Conservation (phyloP, 2,797 vertebrate genomes). For the Dallia pectoralis region DNA sequence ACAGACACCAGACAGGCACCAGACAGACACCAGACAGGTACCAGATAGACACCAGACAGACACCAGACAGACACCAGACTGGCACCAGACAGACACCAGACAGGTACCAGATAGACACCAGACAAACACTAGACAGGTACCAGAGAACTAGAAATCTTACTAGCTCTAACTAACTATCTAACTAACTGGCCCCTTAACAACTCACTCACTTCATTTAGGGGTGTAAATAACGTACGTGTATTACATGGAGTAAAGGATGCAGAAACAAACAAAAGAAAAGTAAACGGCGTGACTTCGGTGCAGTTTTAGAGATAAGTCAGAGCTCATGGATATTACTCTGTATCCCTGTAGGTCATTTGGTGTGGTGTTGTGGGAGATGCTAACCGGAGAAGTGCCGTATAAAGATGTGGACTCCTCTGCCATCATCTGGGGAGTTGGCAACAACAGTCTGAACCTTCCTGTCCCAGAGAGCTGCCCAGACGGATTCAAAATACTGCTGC, state of each 20-base stretch:
- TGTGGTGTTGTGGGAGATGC: constrained; percentile 95
- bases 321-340: background rate
- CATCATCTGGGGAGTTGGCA: constrained; percentile 98
- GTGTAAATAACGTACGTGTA: background rate
- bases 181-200: background rate
- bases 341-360: constrained; percentile 86
- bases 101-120: too few species aligned
- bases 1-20: too few species aligned
- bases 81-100: background rate
- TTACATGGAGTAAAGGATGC: background rate
- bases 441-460: constrained; percentile 95
- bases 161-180: too few species aligned
- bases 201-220: background rate
- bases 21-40: too few species aligned
- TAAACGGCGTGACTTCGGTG: background rate
- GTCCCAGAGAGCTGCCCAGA: constrained; percentile 94
- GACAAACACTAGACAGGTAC: background rate
- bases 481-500: constrained; percentile 94
- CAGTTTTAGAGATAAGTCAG: background rate
- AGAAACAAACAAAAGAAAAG: background rate
- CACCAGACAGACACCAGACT: background rate
- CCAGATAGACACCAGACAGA: too few species aligned
- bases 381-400: constrained; percentile 95
- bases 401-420: constrained; percentile 97
- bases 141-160: too few species aligned